Percentiles rank a stretch among this genome's conserved stretches.
Conservation (phyloP, 92 coral and sea anemone genomes). For the Montipora capitata region DNA sequence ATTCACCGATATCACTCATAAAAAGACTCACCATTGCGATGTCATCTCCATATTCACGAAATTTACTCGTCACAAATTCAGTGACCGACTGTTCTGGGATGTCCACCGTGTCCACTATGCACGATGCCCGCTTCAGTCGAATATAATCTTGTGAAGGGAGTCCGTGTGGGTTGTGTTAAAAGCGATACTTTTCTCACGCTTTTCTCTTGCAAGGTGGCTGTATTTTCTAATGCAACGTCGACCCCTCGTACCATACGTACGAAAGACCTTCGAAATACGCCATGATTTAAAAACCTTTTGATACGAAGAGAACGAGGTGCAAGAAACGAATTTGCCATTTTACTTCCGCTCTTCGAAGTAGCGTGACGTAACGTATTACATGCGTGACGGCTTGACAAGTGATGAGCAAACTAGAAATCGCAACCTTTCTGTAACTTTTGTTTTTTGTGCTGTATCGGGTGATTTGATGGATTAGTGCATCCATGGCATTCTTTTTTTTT, state of each 20-base stretch:
- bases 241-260: neutral
- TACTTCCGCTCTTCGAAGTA: neutral
- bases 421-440: too few species aligned
- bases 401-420: too few species aligned
- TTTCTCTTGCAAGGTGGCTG: neutral
- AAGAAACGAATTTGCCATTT: constrained; percentile 3
- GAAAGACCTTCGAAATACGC: neutral
- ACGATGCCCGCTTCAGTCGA: constrained; percentile 33
- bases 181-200: neutral
- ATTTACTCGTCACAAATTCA: constrained; percentile 36
- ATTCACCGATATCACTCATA: too few species aligned
- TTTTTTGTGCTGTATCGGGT: too few species aligned
- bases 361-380: too few species aligned
- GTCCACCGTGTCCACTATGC: constrained; percentile 20
- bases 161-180: neutral
- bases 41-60: constrained; percentile 31
- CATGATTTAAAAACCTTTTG: neutral
- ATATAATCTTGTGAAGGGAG: neutral
- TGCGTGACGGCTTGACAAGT: too few species aligned
- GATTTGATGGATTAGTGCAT: too few species aligned
- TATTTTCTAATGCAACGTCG: neutral
- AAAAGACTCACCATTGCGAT: constrained; percentile 22
- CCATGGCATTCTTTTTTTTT: too few species aligned
- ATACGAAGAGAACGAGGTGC: neutral
- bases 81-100: constrained; percentile 47